These are phyloP conservation scores for Lasioglossum zephyrum DNA, from an alignment of 2,888 invertebrate species.

Conservation along the genomic window DNA sequence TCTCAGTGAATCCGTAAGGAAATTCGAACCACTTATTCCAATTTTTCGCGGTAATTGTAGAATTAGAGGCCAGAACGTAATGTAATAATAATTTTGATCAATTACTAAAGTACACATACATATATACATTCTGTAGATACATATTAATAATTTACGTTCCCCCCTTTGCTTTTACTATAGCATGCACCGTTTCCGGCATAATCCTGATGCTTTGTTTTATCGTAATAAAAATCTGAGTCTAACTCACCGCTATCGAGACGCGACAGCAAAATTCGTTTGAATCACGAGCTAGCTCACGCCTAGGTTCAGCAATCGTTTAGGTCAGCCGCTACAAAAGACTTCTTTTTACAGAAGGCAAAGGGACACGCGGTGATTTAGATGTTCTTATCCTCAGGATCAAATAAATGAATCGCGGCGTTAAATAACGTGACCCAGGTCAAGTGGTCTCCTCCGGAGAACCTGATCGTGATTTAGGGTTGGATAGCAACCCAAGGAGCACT, in stretches of 20 bases:
- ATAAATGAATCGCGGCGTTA: neutral
- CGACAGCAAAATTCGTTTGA: neutral
- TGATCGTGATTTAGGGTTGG: slow-evolving; percentile 7
- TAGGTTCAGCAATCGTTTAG: neutral
- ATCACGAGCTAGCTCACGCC: neutral
- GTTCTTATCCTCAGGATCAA: neutral
- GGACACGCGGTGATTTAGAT: neutral
- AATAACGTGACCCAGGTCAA: slow-evolving; percentile 8
- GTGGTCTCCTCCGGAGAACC: neutral
- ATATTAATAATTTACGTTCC: too few species aligned
- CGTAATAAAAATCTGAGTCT: too few species aligned
- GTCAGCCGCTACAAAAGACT: neutral
- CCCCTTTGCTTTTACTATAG: too few species aligned
- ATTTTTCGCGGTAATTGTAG: too few species aligned
- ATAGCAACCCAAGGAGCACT: neutral
- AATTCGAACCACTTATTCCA: too few species aligned
- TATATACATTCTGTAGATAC: too few species aligned
- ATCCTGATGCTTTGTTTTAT: too few species aligned
- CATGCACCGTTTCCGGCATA: too few species aligned
- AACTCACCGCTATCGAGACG: neutral
- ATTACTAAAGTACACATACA: too few species aligned
- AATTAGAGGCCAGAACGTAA: too few species aligned
- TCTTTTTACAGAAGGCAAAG: neutral
- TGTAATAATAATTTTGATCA: too few species aligned
- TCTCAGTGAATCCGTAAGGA: too few species aligned